A percentile compares a stretch with the other conserved stretches of the same genome.
These are phyloP conservation scores for Lepidostoma basale DNA, from an alignment of 1,140 invertebrate genomes.

Conservation along the genomic window DNA sequence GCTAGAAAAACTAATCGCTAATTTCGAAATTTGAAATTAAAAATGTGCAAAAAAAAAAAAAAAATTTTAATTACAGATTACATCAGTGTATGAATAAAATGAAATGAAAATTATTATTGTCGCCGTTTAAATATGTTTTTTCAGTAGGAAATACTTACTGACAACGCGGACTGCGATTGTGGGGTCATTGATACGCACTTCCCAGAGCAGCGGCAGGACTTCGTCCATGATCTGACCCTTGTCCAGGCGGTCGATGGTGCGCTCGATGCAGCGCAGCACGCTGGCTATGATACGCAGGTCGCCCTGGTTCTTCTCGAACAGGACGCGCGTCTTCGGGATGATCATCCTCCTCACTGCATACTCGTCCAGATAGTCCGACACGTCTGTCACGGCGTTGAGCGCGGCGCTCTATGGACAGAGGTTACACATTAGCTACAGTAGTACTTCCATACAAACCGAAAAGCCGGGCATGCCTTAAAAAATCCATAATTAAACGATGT, in stretches of 20 bases:
- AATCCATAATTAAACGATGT: too few species aligned
- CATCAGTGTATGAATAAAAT: too few species aligned
- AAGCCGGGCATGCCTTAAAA: too few species aligned
- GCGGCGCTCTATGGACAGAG: conserved; percentile 75
- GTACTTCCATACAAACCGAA: too few species aligned
- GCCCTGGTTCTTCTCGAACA: conserved; percentile 84
- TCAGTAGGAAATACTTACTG: conserved; percentile 70
- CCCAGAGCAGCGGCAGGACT: conserved; percentile 88
- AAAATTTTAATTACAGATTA: too few species aligned
- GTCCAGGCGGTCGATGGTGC: conserved; percentile 82
- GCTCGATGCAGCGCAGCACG: conserved; percentile 77
- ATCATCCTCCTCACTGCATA: conserved; percentile 81
- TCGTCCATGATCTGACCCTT: conserved; percentile 86
- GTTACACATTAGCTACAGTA: conserved; percentile 10
- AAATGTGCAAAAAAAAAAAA: too few species aligned
- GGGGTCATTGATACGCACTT: conserved; percentile 85
- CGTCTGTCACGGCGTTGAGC: conserved; percentile 84
- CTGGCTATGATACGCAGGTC: conserved; percentile 80
- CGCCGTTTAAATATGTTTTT: too few species aligned
- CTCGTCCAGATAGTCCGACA: conserved; percentile 86
- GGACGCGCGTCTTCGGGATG: conserved; percentile 83
- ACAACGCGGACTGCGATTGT: conserved; percentile 79
- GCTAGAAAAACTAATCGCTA: too few species aligned
- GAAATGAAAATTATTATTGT: too few species aligned
- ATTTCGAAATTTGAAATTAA: too few species aligned